A percentile compares a stretch with the other conserved stretches of the same genome.
These are phyloP conservation scores for Nettapus auritus DNA, from an alignment of 2,113 vertebrate species.

Conservation along the genomic window DNA sequence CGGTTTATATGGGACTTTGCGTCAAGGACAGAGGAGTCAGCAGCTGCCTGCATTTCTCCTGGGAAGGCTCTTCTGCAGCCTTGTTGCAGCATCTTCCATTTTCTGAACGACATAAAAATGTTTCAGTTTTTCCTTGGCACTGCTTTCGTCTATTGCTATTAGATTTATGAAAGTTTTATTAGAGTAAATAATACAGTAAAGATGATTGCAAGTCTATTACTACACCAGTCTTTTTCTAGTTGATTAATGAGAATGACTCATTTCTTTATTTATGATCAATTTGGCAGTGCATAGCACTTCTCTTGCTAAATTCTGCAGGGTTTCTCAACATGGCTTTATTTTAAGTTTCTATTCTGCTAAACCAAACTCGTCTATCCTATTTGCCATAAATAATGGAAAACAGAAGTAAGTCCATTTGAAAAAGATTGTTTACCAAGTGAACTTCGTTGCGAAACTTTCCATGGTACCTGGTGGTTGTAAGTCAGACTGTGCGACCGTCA, in stretches of 20 bases:
- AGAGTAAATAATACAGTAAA: slow-evolving; percentile 23
- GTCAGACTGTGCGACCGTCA: neutral
- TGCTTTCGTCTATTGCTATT: neutral
- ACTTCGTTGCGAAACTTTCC: neutral
- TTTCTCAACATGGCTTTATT: slow-evolving; percentile 9
- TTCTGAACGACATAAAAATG: neutral
- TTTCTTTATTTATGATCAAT: slow-evolving; percentile 13
- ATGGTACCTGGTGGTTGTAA: neutral
- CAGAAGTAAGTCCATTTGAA: neutral
- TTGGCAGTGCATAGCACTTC: neutral
- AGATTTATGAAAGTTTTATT: slow-evolving; percentile 26
- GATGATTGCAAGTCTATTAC: slow-evolving; percentile 21
- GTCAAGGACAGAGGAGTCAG: neutral
- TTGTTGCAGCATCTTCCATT: slow-evolving; percentile 6
- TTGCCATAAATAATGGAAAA: slow-evolving; percentile 9
- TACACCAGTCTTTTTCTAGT: neutral
- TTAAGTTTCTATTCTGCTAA: neutral
- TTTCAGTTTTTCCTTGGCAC: neutral
- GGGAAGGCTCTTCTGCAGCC: neutral
- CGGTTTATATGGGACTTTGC: neutral
- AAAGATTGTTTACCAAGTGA: neutral
- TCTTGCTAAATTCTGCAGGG: neutral
- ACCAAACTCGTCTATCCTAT: neutral
- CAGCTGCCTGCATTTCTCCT: neutral
- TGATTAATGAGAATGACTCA: neutral